Evolutionary conservation across 2,888 invertebrate genomes (phyloP), one percentile per base, ranked within the genome.

Genomic region (Ormyrus thymus): DNA sequence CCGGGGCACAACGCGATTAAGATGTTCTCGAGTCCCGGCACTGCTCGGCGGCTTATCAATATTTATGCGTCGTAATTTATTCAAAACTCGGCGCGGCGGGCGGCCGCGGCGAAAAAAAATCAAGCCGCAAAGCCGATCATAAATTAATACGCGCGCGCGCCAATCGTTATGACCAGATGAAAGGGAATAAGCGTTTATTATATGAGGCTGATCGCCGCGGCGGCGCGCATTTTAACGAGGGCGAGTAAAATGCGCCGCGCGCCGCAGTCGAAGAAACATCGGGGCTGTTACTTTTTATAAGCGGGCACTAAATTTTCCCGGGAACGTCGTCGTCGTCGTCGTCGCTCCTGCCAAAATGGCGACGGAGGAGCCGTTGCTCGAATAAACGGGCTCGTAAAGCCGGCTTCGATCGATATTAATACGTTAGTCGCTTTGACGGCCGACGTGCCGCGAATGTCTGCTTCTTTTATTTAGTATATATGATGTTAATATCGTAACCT

Each of bases 21-120:
- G 62, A 73, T 59, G 61, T 56, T 55, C 51, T 45, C 59, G 5
- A 61, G 53, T 48, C 53, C 29, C 29, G 50, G 9, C 55, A n/a
- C n/a, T n/a, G n/a, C 56, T 10, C 51, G 46, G 13, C 10, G 6
- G 11, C 29, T 71, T 66, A 79, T 79, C 66, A 75, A 79, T 79
- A 79, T 79, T 75, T 13, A 79, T 79, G 46, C 29, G 11, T 1
- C 15, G 29, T 76, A 71, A 79, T 79, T 66, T 66, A 76, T 79
- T 79, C 75, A 79, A 75, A 75, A 29, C 2, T 29, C 66, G 70
- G 53, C 10, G 29, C 10, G 29, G 29, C 15, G 9, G 3, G 53
- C 15, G 9, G 3, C 48, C 1, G 45, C 13, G 45, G 45, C 45
- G 58, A 11, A 53, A 48, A 69, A 76, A 62, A 69, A 48, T 15